Base-by-base conservation (phyloP, 1,140 invertebrate species). In the Argopecten irradians region DNA sequence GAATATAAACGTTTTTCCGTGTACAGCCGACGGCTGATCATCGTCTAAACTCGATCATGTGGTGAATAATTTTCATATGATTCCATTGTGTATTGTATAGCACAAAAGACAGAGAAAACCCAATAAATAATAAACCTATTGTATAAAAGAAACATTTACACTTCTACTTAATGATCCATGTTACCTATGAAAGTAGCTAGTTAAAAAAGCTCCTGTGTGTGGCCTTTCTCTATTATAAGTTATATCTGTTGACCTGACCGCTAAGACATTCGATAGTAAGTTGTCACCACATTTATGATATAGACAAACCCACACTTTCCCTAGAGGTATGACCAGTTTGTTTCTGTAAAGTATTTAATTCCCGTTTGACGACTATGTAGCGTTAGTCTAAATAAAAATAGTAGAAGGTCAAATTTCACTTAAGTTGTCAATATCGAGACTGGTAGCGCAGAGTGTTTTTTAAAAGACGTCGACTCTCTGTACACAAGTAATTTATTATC, bases 91-190 rank as follows among this genome's bases (percentile, higher is more conserved):
- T 71, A 71, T 71, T 71, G 55, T 71, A 11, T 71, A 11, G 22
- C n/a, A 71, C 55, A 71, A 71, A 28, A 28, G 55, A 71, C 22
- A 71, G 22, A 71, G 55, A n/a, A 71, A 71, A 71, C 55, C 55
- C 9, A 8, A 71, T 28, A 71, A 71, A 71, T 71, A 28, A 71
- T 16, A 16, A 46, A 46, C n/a, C 1, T 28, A 71, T 71, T 71
- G 55, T 71, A n/a, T 71, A 71, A 71, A 71, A 71, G 55, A 0
- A 71, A 71, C 55, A 71, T 71, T 71, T 71, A 71, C 55, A 71
- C 55, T 71, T 71, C 55, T n/a, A 71, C 55, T 71, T 71, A 71
- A 71, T 71, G 55, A 71, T 71, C 55, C 55, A 71, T 71, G 55
- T 5, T 28, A 71, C 55, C 55, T 28, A 71, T 71, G 28, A 71